A percentile compares a stretch with the other conserved stretches of the same genome.
Evolutionary conservation across 1,140 invertebrate species (phyloP).

Genomic region (Brachystomella parvula): DNA sequence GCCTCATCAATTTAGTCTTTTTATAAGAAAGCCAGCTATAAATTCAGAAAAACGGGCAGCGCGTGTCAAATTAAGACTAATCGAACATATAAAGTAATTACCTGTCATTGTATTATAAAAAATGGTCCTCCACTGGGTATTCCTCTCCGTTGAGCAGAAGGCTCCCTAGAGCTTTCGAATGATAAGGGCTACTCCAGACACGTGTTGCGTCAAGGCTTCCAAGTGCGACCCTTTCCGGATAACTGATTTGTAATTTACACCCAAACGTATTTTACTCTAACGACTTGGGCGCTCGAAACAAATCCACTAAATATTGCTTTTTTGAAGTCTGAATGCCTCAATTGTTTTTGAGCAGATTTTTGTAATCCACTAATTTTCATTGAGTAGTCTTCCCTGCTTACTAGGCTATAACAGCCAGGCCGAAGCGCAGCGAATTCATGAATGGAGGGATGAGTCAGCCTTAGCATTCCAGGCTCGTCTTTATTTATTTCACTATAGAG

Average conservation of each 20-base stretch:
- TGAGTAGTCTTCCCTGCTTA: not conserved
- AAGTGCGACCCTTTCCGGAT: not conserved
- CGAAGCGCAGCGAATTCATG: not conserved
- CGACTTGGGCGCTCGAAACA: not conserved
- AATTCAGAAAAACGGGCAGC: too few relatives aligned
- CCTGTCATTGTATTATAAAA: too few relatives aligned
- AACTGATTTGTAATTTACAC: not conserved
- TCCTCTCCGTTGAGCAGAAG: not conserved
- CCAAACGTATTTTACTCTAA: not conserved
- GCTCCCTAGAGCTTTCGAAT: not conserved
- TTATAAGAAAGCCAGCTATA: too few relatives aligned
- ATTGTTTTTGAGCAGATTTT: not conserved
- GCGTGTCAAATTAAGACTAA: too few relatives aligned
- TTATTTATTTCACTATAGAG: not conserved
- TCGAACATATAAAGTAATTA: too few relatives aligned
- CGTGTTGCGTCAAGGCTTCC: not conserved
- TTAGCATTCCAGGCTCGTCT: not conserved
- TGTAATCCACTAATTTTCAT: not conserved
- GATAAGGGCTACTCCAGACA: not conserved
- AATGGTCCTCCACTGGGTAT: too few relatives aligned
- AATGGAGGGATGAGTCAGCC: not conserved
- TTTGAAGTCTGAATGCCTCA: not conserved
- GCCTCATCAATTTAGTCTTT: too few relatives aligned
- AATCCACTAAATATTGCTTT: not conserved
- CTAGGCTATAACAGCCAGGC: not conserved